Base-by-base conservation (phyloP, 2,113 vertebrate species). In the Pseudorhombus dupliciocellatus region DNA sequence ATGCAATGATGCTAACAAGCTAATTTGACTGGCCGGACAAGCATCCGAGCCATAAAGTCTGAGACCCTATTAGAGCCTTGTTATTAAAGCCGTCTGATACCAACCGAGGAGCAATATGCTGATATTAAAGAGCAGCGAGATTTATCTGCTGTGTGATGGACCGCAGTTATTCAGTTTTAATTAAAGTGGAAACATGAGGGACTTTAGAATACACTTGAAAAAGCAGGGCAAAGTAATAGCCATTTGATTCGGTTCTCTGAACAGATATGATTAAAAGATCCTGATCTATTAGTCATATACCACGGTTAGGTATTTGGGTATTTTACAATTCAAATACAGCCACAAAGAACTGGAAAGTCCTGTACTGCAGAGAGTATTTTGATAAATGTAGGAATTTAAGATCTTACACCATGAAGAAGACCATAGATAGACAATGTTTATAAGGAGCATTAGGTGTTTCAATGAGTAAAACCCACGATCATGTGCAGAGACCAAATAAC, bases 1-100 rank as follows among this genome's bases (percentile, higher is more conserved):
- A 87, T 73, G 75, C 73, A 82, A 70, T 55, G 73, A 87, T 80
- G 84, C 78, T 28, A 85, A 91, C 81, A 84, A 72, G 81, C 84
- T 84, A 28, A 72, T 77, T 85, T 73, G 59, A 70, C 58, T 78
- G 84, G 60, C 61, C 70, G 70, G 64, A 79, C 26, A 26, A 59
- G 64, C 72, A 18, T 81, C 57, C 46, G 52, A 67, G 67, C 63
- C 68, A 82, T 73, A 52, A 79, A 64, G 81, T 50, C 69, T 60
- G 22, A 70, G 80, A 80, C 44, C 56, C 70, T 56, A 20, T 55
- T 28, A 55, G 26, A 40, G 31, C 25, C 57, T 24, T 40, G 34
- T 82, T 84, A 72, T 67, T 54, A 61, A 56, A 42, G 55, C 58
- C 62, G 62, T 28, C 53, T 73, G 57, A 80, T 85, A 87, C 87